These are phyloP conservation scores for Bolinopsis microptera DNA, from an alignment of 37 sponge, comb jelly and placozoan species.

Conservation along the genomic window DNA sequence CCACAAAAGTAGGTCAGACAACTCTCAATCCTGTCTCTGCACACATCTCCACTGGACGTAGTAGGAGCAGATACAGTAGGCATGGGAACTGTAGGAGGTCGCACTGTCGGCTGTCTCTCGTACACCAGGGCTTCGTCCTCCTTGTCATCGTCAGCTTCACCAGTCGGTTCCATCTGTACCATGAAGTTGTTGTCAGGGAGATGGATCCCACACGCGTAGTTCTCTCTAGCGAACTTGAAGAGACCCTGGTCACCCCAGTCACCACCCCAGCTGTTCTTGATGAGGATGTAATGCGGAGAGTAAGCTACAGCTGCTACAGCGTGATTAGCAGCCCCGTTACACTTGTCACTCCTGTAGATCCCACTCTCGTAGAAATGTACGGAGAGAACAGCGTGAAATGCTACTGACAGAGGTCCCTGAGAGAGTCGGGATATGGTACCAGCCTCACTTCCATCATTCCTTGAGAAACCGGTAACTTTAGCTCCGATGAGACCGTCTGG, in stretches of 20 bases:
- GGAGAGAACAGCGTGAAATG: conserved; percentile 33
- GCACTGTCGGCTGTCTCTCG: not conserved
- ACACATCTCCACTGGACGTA: not conserved
- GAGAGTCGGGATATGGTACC: not conserved
- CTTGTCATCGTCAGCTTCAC: not conserved
- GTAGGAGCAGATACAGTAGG: not conserved
- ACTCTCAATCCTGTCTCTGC: not conserved
- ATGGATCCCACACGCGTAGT: conserved; percentile 12
- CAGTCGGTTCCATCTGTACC: not conserved
- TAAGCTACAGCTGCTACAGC: conserved; percentile 36
- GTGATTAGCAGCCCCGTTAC: conserved; percentile 8
- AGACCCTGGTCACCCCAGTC: conserved; percentile 23
- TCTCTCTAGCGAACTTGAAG: not conserved
- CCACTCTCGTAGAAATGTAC: not conserved
- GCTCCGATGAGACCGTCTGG: not conserved
- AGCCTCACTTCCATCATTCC: conserved; percentile 1
- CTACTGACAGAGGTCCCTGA: not conserved
- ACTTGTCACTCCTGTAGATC: conserved; percentile 26
- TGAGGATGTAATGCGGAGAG: conserved; percentile 13
- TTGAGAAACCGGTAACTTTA: not conserved
- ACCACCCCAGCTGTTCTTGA: conserved; percentile 35
- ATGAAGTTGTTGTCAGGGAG: not conserved
- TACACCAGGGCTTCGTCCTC: not conserved
- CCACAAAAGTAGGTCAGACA: not conserved
- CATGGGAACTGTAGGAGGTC: not conserved